Conservation (phyloP, 2,113 vertebrate species). For the Scalopus aquaticus region DNA sequence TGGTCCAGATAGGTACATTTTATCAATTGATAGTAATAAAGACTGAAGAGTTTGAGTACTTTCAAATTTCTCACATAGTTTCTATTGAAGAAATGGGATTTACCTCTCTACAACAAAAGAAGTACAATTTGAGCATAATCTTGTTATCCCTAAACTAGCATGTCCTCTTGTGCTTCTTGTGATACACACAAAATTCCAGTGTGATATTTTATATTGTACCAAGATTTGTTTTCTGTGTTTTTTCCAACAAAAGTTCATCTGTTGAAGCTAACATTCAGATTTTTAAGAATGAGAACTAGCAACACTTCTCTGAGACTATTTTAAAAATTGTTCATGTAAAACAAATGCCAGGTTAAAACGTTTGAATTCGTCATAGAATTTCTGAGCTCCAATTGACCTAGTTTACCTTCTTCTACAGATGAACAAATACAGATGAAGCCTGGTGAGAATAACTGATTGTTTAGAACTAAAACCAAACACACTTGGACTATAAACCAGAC, state of each 20-base stretch:
- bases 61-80: constrained; percentile 22
- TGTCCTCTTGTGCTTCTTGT: not conserved
- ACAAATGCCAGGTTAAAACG: constrained; percentile 52
- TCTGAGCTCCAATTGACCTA: constrained; percentile 58
- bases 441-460: not conserved
- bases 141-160: not conserved
- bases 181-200: not conserved
- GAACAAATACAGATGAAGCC: not conserved
- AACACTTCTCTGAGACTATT: constrained; percentile 45
- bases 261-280: not conserved
- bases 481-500: not conserved
- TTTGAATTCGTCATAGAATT: constrained; percentile 57
- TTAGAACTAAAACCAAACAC: not conserved
- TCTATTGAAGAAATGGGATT: not conserved
- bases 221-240: not conserved
- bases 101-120: not conserved
- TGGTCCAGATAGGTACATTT: not conserved
- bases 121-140: not conserved
- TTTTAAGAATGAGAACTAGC: constrained; percentile 32
- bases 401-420: constrained; percentile 55
- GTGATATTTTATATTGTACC: not conserved
- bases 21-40: not conserved
- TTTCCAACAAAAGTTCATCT: constrained; percentile 34
- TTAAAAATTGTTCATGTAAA: not conserved
- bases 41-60: not conserved